phyloP scores from a whole-genome alignment of 1,140 invertebrate species.

The Drosophila tristis region DNA sequence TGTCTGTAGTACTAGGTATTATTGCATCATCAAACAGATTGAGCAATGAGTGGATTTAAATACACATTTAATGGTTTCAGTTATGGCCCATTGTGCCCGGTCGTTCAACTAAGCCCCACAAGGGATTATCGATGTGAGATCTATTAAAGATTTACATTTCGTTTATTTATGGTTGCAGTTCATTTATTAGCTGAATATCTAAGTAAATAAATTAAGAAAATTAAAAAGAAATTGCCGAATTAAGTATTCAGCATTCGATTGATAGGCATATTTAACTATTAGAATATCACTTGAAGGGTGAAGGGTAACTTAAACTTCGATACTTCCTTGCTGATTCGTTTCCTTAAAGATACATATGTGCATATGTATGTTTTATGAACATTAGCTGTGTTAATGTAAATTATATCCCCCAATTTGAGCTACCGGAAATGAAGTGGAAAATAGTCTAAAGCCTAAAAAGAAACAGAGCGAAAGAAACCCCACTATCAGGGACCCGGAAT shows the following conservation, averaged over 20 bases:
- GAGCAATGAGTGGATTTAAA: slow-evolving; percentile 62
- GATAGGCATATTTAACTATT: too few relatives aligned
- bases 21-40: slow-evolving; percentile 64
- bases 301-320: too few relatives aligned
- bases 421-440: too few relatives aligned
- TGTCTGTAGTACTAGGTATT: slow-evolving; percentile 40
- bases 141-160: not conserved
- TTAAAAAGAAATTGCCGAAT: not conserved
- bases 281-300: too few relatives aligned
- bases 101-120: slow-evolving; percentile 26
- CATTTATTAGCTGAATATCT: slow-evolving; percentile 1
- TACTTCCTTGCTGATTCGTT: too few relatives aligned
- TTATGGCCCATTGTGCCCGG: slow-evolving; percentile 36
- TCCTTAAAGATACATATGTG: not conserved
- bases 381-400: not conserved
- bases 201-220: not conserved
- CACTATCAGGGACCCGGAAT: not conserved
- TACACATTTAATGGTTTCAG: slow-evolving; percentile 45
- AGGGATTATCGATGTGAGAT: slow-evolving; percentile 16
- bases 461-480: not conserved
- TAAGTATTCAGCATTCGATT: too few relatives aligned
- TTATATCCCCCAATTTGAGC: too few relatives aligned
- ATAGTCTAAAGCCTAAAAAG: not conserved
- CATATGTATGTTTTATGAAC: too few relatives aligned
- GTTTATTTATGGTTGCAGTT: slow-evolving; percentile 22